phyloP scores from a whole-genome alignment of 2,797 vertebrate genomes.

The Hemitrygon akajei region DNA sequence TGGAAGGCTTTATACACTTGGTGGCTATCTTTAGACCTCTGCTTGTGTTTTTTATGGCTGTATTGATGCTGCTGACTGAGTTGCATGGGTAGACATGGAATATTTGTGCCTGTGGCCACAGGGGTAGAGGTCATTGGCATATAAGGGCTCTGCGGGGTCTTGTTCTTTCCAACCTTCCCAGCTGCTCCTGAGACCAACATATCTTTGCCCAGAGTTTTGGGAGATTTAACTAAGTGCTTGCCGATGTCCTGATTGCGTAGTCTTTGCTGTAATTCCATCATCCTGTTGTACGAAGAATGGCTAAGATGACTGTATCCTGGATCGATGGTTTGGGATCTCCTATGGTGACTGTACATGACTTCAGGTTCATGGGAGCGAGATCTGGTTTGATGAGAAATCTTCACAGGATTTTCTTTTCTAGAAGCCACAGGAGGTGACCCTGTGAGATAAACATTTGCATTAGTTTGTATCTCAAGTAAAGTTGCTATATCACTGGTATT shows the following conservation, averaged over 20 bases:
- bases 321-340: constrained; percentile 69
- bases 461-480: neutral
- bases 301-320: constrained; percentile 54
- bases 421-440: constrained; percentile 52
- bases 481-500: no score
- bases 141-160: constrained; percentile 53
- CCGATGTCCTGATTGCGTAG: constrained; percentile 60
- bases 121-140: constrained; percentile 62
- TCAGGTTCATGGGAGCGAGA: constrained; percentile 93
- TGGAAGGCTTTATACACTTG: constrained; percentile 68
- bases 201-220: constrained; percentile 75
- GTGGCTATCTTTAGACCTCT: constrained; percentile 78
- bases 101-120: constrained; percentile 58
- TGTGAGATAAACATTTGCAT: constrained; percentile 41
- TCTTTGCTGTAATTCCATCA: constrained; percentile 64
- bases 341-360: constrained; percentile 72
- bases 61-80: constrained; percentile 56
- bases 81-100: constrained; percentile 70
- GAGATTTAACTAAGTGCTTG: constrained; percentile 69
- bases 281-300: constrained; percentile 57
- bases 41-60: constrained; percentile 86
- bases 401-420: constrained; percentile 56
- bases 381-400: constrained; percentile 74
- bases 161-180: constrained; percentile 71
- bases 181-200: constrained; percentile 50